A percentile compares a stretch with the other conserved stretches of the same genome.
phyloP scores from a whole-genome alignment of 2,888 invertebrate species.

The Aplocera efformata region DNA sequence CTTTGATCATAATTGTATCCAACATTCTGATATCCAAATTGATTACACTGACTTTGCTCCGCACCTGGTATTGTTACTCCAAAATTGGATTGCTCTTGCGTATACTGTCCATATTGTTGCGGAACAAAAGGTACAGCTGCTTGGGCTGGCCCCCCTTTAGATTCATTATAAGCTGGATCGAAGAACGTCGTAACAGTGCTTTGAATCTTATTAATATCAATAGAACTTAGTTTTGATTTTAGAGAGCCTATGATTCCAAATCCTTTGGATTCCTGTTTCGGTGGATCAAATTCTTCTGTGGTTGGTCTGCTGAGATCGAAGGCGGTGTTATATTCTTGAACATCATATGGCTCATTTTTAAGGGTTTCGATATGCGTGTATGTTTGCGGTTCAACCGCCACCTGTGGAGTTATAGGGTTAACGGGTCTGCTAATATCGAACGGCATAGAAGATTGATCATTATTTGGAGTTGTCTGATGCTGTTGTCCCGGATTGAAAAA shows the following conservation, averaged over 20 bases:
- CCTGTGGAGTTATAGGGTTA: conserved; percentile 10
- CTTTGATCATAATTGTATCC: conserved; percentile 23
- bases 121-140: conserved; percentile 32
- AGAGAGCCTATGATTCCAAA: conserved; percentile 70
- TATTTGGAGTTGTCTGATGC: conserved; percentile 12
- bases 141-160: conserved; percentile 32
- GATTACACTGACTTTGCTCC: conserved; percentile 26
- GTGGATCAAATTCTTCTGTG: conserved; percentile 45
- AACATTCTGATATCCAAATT: conserved; percentile 15
- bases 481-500: conserved; percentile 51
- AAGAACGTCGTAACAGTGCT: conserved; percentile 72
- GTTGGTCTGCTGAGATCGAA: conserved; percentile 63
- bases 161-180: conserved; percentile 64
- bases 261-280: conserved; percentile 49
- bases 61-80: conserved; percentile 49
- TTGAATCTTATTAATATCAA: conserved; percentile 73
- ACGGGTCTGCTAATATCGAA: conserved; percentile 28
- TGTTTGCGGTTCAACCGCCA: conserved; percentile 35
- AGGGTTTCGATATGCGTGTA: conserved; percentile 30
- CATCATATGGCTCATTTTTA: conserved; percentile 28
- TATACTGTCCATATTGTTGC: conserved; percentile 26
- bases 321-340: conserved; percentile 44
- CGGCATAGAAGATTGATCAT: conserved; percentile 22
- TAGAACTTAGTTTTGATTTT: conserved; percentile 67
- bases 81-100: conserved; percentile 38